Conservation (phyloP, 2,797 vertebrate genomes). For the Catharus ustulatus region DNA sequence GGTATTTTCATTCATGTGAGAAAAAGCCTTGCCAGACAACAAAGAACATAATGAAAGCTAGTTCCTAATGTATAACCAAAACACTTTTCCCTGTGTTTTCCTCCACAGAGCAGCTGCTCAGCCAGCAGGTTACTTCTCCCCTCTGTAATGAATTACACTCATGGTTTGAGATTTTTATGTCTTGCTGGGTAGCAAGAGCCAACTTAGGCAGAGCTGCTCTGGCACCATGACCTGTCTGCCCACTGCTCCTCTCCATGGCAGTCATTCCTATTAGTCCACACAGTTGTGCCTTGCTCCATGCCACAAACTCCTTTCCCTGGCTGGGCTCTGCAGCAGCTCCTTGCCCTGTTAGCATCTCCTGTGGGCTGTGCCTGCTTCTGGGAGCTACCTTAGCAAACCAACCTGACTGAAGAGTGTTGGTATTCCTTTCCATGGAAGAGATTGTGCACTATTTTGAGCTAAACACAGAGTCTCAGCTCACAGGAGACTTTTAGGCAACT, state of each 20-base stretch:
- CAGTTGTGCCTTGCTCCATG: background rate
- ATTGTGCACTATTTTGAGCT: background rate
- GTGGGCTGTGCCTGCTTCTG: background rate
- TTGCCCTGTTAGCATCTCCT: background rate
- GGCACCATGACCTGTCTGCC: background rate
- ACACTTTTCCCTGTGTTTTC: background rate
- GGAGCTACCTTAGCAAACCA: background rate
- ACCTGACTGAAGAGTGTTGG: background rate
- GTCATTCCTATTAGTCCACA: background rate
- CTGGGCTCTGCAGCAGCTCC: background rate
- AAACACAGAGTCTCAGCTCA: background rate
- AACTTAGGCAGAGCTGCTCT: background rate
- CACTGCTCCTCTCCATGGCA: background rate
- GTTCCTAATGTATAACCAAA: background rate
- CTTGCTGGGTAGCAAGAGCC: background rate
- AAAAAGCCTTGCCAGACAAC: slow-evolving; percentile 12
- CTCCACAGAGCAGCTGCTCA: background rate
- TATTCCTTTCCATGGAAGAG: background rate
- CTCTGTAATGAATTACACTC: background rate
- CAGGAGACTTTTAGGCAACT: background rate
- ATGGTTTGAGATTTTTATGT: background rate
- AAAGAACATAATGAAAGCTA: background rate
- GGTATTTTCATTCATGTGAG: slow-evolving; percentile 10
- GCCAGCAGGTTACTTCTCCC: slow-evolving; percentile 5
- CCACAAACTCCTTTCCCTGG: background rate